Conservation (phyloP, 2,113 vertebrate species). For the Chionis minor region DNA sequence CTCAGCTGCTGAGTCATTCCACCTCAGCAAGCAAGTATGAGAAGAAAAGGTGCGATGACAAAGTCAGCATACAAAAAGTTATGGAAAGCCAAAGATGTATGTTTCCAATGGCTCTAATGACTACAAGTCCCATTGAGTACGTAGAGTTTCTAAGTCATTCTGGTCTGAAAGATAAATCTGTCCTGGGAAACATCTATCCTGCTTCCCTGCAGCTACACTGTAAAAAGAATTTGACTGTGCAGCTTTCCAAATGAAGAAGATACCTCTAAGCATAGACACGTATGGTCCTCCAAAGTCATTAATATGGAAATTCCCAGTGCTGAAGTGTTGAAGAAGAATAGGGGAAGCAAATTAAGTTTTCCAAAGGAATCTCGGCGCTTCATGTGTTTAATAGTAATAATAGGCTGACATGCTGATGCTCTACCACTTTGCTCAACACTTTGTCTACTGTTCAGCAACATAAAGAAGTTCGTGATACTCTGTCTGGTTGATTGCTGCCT, state of each 20-base stretch:
- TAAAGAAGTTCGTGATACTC: background rate
- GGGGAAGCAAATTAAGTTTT: background rate
- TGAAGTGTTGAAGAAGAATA: background rate
- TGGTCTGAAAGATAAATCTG: background rate
- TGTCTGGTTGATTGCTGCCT: background rate
- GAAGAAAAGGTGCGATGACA: background rate
- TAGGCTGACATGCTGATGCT: background rate
- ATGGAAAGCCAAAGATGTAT: background rate
- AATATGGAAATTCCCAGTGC: background rate
- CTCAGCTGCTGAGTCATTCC: background rate
- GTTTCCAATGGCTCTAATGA: rapidly evolving
- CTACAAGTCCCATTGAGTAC: background rate
- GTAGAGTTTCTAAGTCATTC: background rate
- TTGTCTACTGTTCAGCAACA: background rate
- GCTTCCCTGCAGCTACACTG: background rate
- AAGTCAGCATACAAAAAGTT: background rate
- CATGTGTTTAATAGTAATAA: background rate
- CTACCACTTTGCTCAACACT: background rate
- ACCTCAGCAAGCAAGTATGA: background rate
- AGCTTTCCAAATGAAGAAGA: background rate
- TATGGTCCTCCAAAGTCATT: background rate
- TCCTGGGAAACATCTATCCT: background rate
- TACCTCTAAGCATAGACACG: background rate
- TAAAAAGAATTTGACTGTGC: background rate
- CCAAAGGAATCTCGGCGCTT: background rate